Conservation (phyloP, 92 coral and sea anemone genomes). For the Diadumene lineata region DNA sequence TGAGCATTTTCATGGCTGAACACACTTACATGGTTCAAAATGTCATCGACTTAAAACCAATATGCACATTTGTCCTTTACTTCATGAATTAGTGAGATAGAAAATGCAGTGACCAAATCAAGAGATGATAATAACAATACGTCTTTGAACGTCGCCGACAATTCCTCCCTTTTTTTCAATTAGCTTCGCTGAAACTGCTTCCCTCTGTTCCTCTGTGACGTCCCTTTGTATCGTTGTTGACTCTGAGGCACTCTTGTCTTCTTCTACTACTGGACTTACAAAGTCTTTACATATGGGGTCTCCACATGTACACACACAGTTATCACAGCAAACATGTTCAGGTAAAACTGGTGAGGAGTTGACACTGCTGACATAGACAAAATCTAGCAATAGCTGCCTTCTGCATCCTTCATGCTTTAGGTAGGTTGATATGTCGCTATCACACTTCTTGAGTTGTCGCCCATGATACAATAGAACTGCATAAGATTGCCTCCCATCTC, state of each 20-base stretch:
- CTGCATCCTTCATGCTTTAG: slow-evolving; percentile 29
- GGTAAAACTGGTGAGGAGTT: background rate
- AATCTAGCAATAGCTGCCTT: slow-evolving; percentile 16
- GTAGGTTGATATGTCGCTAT: slow-evolving; percentile 36
- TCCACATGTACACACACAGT: slow-evolving; percentile 40
- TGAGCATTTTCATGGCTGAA: slow-evolving; percentile 25
- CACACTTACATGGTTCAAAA: slow-evolving; percentile 15
- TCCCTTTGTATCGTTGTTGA: background rate
- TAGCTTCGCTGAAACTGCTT: background rate
- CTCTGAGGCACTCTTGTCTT: background rate
- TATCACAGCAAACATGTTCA: slow-evolving; percentile 48
- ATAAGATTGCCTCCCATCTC: slow-evolving; percentile 44
- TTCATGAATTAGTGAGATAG: slow-evolving; percentile 20
- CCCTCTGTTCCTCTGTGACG: slow-evolving; percentile 25
- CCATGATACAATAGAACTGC: slow-evolving; percentile 46
- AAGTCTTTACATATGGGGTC: slow-evolving; percentile 17
- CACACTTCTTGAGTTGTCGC: slow-evolving; percentile 34
- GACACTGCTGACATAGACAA: slow-evolving; percentile 22
- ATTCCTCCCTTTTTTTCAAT: background rate
- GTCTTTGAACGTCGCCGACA: slow-evolving; percentile 19
- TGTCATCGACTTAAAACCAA: slow-evolving; percentile 38
- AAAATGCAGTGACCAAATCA: slow-evolving; percentile 39
- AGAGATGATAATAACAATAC: slow-evolving; percentile 27
- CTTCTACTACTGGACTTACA: slow-evolving; percentile 11
- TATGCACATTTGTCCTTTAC: slow-evolving; percentile 24